These are phyloP conservation scores for Epinephelus coioides DNA, from an alignment of 2,797 vertebrate species.

Conservation along the genomic window DNA sequence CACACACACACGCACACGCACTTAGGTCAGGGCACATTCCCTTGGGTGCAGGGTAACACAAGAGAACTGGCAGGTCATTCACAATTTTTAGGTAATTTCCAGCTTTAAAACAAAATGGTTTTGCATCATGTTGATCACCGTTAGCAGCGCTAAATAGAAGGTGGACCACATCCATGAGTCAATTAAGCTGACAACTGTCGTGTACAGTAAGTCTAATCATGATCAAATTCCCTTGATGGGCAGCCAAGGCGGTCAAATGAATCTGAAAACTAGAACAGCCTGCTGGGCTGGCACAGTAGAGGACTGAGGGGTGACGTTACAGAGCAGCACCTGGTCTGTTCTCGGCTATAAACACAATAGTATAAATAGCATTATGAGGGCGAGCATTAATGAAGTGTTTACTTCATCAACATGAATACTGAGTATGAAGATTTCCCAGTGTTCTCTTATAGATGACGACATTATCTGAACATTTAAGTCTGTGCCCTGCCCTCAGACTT, in stretches of 20 bases:
- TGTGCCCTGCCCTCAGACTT: slow-evolving; percentile 17
- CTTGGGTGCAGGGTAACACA: neutral
- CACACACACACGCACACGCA: slow-evolving; percentile 4
- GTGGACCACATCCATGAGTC: slow-evolving; percentile 17
- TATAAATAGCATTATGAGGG: slow-evolving; percentile 58
- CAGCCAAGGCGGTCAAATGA: slow-evolving; percentile 50
- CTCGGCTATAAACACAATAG: slow-evolving; percentile 40
- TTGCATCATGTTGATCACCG: neutral
- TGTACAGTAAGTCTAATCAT: slow-evolving; percentile 50
- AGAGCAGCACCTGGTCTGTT: slow-evolving; percentile 48
- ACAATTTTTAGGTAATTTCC: neutral
- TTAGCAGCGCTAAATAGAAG: neutral
- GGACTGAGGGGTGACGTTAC: slow-evolving; percentile 45
- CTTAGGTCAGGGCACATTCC: slow-evolving; percentile 37
- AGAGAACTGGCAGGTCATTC: slow-evolving; percentile 17
- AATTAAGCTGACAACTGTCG: slow-evolving; percentile 29
- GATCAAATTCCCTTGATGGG: slow-evolving; percentile 48
- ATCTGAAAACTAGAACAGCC: slow-evolving; percentile 64
- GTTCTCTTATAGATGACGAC: slow-evolving; percentile 27
- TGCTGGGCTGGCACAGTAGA: slow-evolving; percentile 27
- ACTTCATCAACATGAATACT: slow-evolving; percentile 8
- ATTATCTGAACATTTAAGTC: slow-evolving; percentile 43
- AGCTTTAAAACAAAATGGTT: neutral
- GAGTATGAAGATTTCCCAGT: slow-evolving; percentile 1
- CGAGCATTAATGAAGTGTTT: slow-evolving; percentile 24